phyloP scores from a whole-genome alignment of 2,113 vertebrate genomes.

The Forbesichthys papilliferus region DNA sequence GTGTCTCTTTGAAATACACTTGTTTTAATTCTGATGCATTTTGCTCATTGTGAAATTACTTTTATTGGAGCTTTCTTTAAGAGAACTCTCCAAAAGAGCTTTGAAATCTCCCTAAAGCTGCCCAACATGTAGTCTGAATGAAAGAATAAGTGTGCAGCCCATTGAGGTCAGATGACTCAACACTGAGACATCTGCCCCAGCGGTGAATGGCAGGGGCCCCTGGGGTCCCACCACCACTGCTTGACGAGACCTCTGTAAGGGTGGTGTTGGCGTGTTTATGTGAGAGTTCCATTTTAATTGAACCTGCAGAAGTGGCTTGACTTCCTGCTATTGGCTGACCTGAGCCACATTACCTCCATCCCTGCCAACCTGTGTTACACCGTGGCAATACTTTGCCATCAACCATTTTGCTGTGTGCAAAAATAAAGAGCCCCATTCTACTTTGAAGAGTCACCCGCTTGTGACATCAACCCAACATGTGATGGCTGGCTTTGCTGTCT shows the following conservation, averaged over 20 bases:
- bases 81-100: constrained; percentile 43
- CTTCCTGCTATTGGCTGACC: constrained; percentile 1
- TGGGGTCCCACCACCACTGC: neutral
- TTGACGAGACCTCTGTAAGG: constrained; percentile 27
- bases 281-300: constrained; percentile 19
- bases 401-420: constrained; percentile 21
- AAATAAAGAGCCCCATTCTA: constrained; percentile 25
- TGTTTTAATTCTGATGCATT: neutral
- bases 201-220: constrained; percentile 28
- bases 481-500: constrained; percentile 38
- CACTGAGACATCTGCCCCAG: constrained; percentile 56
- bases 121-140: constrained; percentile 29
- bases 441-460: constrained; percentile 20
- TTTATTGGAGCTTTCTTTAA: constrained; percentile 16
- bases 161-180: constrained; percentile 49
- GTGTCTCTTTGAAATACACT: neutral
- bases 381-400: neutral
- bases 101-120: constrained; percentile 39
- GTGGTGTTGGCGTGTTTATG: neutral
- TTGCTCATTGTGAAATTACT: constrained; percentile 16
- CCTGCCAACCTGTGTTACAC: neutral
- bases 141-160: constrained; percentile 36
- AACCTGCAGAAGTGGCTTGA: neutral
- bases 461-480: constrained; percentile 40
- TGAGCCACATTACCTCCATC: constrained; percentile 24